These are phyloP conservation scores for Equus quagga DNA, from an alignment of 2,113 vertebrate genomes.

Conservation along the genomic window DNA sequence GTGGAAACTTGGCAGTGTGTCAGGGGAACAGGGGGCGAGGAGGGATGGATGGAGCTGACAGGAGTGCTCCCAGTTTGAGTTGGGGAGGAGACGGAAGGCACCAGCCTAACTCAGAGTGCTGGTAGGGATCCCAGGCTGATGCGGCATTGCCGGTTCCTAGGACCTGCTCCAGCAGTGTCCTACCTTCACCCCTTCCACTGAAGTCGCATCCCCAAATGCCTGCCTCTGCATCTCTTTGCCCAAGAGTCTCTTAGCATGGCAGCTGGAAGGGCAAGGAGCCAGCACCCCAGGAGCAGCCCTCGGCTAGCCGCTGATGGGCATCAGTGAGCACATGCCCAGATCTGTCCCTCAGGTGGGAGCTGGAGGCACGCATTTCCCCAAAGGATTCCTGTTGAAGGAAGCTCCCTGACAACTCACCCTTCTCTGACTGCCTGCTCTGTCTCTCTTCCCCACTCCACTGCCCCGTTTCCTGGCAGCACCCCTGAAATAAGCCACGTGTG, in stretches of 20 bases:
- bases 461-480: not conserved
- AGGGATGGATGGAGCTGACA: not conserved
- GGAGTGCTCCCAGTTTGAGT: not conserved
- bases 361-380: not conserved
- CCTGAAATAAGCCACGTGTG: not conserved
- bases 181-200: not conserved
- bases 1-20: not conserved
- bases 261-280: not conserved
- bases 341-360: too few relatives aligned
- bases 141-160: rapidly evolving
- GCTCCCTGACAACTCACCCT: not conserved
- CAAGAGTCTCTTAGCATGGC: rapidly evolving
- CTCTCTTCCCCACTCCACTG: not conserved
- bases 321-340: not conserved
- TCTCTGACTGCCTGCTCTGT: not conserved
- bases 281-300: not conserved
- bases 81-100: not conserved
- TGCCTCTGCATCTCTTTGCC: not conserved
- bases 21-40: not conserved
- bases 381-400: not conserved
- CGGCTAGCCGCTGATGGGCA: not conserved
- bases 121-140: not conserved
- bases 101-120: too few relatives aligned
- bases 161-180: not conserved
- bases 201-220: not conserved